phyloP scores from a whole-genome alignment of 2,888 invertebrate species.

The Pardosa pseudoannulata region DNA sequence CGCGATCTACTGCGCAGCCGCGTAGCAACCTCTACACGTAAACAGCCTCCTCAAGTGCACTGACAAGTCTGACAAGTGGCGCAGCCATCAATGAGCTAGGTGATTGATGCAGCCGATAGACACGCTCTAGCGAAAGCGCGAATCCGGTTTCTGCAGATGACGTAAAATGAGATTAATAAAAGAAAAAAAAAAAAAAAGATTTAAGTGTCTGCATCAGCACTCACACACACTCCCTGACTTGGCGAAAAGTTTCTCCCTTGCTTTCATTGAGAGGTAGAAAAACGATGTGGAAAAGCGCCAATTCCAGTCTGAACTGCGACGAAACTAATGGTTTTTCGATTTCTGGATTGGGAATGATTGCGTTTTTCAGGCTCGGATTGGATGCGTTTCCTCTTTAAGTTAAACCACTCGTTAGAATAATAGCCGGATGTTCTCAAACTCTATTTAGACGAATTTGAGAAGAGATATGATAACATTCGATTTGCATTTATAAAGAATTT shows the following conservation, averaged over 20 bases:
- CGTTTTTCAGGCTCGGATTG: no score
- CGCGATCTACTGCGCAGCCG: conserved; percentile 39
- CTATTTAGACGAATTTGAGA: no score
- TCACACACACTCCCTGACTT: neutral
- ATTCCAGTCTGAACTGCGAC: neutral
- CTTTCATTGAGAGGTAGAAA: neutral
- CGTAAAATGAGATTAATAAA: neutral
- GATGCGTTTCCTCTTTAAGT: no score
- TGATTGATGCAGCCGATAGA: conserved; percentile 5
- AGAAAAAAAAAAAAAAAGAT: no score
- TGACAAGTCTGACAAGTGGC: conserved; percentile 66
- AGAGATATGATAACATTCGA: no score
- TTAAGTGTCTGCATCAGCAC: neutral
- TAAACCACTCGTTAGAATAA: no score
- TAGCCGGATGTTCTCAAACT: no score
- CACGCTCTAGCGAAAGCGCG: neutral
- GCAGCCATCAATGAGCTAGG: conserved; percentile 15
- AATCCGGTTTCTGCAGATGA: conserved; percentile 2
- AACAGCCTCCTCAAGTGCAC: conserved; percentile 39
- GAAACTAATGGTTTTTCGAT: neutral
- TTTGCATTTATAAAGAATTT: no score
- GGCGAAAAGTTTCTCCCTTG: neutral
- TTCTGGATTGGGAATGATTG: no score
- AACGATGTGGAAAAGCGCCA: neutral
- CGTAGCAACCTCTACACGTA: conserved; percentile 38